Conservation (phyloP, 2,888 invertebrate species). For the Oasisia sp. region DNA sequence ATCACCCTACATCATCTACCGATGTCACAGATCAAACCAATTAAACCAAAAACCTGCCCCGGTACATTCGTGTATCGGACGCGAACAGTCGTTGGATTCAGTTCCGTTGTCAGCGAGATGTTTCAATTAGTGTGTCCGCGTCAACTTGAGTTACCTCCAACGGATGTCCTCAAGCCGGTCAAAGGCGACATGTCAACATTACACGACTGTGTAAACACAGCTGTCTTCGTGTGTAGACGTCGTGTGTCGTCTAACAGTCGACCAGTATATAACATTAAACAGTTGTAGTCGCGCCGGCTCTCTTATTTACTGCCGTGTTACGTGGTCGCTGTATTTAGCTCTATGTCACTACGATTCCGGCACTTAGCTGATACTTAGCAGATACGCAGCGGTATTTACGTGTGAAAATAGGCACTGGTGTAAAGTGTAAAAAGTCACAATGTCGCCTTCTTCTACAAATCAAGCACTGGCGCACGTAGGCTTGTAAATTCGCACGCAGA, state of each 20-base stretch:
- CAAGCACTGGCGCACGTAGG: no score
- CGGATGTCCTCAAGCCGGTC: conserved; percentile 13
- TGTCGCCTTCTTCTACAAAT: no score
- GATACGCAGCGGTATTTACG: not conserved
- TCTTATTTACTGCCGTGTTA: not conserved
- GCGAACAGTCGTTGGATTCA: not conserved
- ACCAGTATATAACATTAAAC: not conserved
- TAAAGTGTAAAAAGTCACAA: no score
- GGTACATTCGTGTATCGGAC: not conserved
- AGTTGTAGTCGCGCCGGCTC: not conserved
- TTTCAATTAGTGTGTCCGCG: not conserved
- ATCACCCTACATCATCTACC: no score
- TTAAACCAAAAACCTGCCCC: not conserved
- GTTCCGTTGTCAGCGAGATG: not conserved
- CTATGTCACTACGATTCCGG: not conserved
- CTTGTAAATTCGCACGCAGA: no score
- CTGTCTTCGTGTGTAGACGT: not conserved
- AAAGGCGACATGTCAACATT: conserved; percentile 1
- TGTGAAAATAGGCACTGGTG: not conserved
- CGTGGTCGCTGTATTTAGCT: not conserved
- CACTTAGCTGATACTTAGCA: not conserved
- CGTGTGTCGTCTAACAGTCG: not conserved
- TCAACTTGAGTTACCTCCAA: not conserved
- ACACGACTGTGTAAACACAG: conserved; percentile 5
- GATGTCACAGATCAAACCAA: no score